Evolutionary conservation across 2,113 vertebrate genomes (phyloP).

Genomic region (Mirounga angustirostris): DNA sequence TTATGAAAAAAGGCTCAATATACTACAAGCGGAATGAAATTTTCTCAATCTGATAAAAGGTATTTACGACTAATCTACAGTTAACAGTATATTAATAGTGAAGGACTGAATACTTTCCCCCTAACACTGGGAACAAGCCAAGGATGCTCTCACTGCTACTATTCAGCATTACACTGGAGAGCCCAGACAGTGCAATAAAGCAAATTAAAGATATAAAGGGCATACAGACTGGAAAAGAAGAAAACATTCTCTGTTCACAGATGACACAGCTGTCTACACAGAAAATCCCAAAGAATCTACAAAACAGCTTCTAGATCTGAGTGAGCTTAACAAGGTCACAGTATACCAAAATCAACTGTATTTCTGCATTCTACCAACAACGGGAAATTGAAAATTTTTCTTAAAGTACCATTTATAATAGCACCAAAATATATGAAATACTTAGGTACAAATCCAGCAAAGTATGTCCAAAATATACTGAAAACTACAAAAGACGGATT

Average conservation of each 20-base stretch:
- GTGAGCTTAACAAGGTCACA: background rate
- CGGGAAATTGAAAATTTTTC: background rate
- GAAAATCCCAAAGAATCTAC: background rate
- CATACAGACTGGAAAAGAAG: background rate
- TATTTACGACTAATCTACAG: background rate
- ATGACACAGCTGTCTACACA: background rate
- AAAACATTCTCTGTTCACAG: background rate
- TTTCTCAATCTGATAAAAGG: background rate
- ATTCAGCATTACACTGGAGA: background rate
- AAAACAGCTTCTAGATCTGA: background rate
- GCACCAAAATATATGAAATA: background rate
- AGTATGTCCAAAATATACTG: background rate
- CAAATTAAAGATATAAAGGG: background rate
- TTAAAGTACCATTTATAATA: background rate
- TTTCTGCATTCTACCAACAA: background rate
- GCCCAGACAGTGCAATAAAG: background rate
- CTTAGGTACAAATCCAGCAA: background rate
- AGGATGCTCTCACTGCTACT: background rate
- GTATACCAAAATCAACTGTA: background rate
- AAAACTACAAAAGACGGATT: background rate
- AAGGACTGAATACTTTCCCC: background rate
- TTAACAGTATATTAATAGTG: background rate
- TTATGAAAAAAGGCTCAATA: background rate
- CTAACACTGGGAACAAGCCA: background rate
- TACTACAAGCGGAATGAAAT: background rate